These are phyloP conservation scores for Eilema caniola DNA, from an alignment of 2,888 invertebrate species.

Conservation along the genomic window DNA sequence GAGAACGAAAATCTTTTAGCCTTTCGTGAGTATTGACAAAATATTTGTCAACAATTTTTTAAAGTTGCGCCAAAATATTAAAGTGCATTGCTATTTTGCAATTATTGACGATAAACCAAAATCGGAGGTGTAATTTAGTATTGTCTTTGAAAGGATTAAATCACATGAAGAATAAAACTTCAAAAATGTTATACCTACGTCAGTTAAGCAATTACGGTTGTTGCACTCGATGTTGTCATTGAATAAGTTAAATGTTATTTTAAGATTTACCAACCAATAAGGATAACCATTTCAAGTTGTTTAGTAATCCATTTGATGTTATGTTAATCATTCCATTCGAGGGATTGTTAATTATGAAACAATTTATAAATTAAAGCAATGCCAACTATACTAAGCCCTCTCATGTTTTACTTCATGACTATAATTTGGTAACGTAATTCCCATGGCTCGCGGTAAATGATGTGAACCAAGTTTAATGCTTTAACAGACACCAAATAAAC, in stretches of 20 bases:
- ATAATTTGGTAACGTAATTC: neutral
- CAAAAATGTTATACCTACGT: no score
- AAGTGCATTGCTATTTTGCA: no score
- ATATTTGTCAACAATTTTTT: no score
- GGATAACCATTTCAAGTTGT: neutral
- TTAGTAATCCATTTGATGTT: neutral
- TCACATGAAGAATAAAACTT: no score
- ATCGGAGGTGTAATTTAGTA: no score
- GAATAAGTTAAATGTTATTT: neutral
- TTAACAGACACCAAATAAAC: neutral
- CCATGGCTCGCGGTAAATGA: neutral
- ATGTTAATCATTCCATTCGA: neutral
- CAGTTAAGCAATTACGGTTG: no score
- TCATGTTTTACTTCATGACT: neutral
- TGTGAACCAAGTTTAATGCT: neutral
- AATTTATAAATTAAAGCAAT: neutral
- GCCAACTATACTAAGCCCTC: neutral
- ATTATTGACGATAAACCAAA: no score
- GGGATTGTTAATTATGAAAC: neutral
- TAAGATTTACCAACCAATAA: conserved; percentile 2
- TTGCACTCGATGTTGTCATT: neutral
- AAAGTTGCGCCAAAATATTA: no score
- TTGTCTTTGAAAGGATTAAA: no score
- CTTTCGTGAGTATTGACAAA: no score
- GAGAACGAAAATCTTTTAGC: no score